These are phyloP conservation scores for Heliconius nattereri DNA, from an alignment of 1,140 invertebrate genomes.

Conservation along the genomic window DNA sequence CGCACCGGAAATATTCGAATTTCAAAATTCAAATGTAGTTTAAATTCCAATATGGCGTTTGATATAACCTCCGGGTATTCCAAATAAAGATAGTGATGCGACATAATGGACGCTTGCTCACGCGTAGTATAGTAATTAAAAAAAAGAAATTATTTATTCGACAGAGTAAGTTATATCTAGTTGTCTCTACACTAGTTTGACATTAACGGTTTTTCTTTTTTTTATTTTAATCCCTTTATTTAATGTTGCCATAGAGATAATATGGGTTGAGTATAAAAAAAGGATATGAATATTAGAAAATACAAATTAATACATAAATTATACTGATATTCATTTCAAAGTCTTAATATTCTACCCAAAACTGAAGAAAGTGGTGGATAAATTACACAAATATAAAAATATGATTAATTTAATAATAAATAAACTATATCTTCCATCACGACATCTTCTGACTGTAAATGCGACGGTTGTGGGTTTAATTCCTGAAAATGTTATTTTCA, in stretches of 20 bases:
- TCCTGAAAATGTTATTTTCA: no score
- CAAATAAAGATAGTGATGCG: conserved; percentile 67
- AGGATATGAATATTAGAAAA: neutral
- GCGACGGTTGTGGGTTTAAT: no score
- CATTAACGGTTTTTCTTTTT: conserved; percentile 55
- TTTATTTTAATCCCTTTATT: conserved; percentile 66
- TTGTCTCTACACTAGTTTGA: conserved; percentile 46
- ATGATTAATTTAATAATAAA: neutral
- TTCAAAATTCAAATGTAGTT: conserved; percentile 26
- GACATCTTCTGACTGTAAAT: no score
- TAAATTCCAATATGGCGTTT: conserved; percentile 48
- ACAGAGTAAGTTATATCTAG: conserved; percentile 62
- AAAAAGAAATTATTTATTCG: conserved; percentile 72
- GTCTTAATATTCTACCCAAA: neutral
- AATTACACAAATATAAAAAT: neutral
- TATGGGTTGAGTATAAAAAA: conserved; percentile 1
- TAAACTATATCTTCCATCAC: no score
- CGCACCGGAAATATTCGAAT: conserved; percentile 1
- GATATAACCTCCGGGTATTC: conserved; percentile 53
- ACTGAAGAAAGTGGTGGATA: no score
- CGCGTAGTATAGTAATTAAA: conserved; percentile 57
- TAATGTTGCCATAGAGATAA: conserved; percentile 43
- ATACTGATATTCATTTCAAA: no score
- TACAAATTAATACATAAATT: neutral
- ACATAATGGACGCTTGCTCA: conserved; percentile 64